Conservation (phyloP, 2,113 vertebrate genomes). For the Ifrita kowaldi region DNA sequence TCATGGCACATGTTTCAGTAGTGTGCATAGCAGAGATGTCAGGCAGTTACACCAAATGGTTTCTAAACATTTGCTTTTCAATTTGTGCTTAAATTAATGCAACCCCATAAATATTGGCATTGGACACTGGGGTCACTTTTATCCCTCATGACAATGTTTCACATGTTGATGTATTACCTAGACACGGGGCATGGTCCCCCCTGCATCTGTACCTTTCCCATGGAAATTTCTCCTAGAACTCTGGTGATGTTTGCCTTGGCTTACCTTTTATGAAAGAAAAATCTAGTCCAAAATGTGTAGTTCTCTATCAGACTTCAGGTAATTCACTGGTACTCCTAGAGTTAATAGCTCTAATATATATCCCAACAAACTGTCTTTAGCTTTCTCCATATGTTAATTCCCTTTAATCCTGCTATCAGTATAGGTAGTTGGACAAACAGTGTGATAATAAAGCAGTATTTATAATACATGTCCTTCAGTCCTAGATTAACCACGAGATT, state of each 20-base stretch:
- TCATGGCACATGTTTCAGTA: neutral
- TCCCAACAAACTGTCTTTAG: conserved; percentile 1
- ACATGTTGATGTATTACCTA: neutral
- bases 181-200: accelerated
- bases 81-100: neutral
- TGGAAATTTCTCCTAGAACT: neutral
- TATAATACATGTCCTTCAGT: conserved; percentile 44
- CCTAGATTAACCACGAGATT: conserved; percentile 32
- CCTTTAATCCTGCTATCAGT: conserved; percentile 60
- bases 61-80: neutral
- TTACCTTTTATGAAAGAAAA: neutral
- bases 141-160: neutral
- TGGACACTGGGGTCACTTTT: neutral
- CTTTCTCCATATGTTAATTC: conserved; percentile 56
- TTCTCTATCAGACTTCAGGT: neutral
- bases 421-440: conserved; percentile 59
- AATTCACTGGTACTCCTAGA: neutral
- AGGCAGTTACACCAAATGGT: neutral
- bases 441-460: conserved; percentile 45
- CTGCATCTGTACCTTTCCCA: neutral
- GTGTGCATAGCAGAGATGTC: neutral
- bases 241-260: neutral
- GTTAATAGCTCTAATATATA: conserved; percentile 18
- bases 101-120: neutral
- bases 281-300: neutral